Evolutionary conservation across 2,888 invertebrate genomes (phyloP), one percentile per base, ranked within the genome.

Genomic region (Conchocele bisecta): DNA sequence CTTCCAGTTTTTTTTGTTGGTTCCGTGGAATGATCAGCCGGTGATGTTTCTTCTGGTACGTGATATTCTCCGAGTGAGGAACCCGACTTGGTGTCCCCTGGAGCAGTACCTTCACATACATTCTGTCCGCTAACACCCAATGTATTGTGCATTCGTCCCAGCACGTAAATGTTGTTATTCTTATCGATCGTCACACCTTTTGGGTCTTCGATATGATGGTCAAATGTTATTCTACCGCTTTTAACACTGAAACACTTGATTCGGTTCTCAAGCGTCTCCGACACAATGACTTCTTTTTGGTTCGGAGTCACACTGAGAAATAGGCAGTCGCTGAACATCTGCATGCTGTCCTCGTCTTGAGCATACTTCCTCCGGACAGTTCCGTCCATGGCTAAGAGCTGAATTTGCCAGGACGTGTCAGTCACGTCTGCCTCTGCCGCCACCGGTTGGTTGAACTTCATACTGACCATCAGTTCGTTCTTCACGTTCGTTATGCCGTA

Each of bases 121-220:
- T 53, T 46, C 76, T 65, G 33, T 72, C 69, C 4, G 72, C 66
- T 35, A 72, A 44, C 42, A 76, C 72, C 76, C 76, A 76, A 41
- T 71, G 48, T 28, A 76, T 76, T 17, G 66, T 48, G 6, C 72
- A 72, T 33, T 72, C 54, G 72, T n/a, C 76, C 76, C 0, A 76
- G 48, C 17, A 76, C 66, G 42, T 72, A 76, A 31, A 76, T 72
- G 31, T 76, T 72, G 20, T 65, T 66, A 56, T 54, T 65, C 56
- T 72, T 76, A 35, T 76, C 76, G 50, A 71, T 66, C n/a, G 26
- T 44, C 3, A 72, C 35, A 17, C 76, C 76, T 56, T 69, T 76
- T 24, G 76, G 76, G 22, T 76, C 76, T 24, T 76, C 76, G 66
- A 76, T 72, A 20, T 72, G 65, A n/a, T 72, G 72, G 31, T 76